These are phyloP conservation scores for Sebastes matsubarae DNA, from an alignment of 2,797 vertebrate species.

Conservation along the genomic window DNA sequence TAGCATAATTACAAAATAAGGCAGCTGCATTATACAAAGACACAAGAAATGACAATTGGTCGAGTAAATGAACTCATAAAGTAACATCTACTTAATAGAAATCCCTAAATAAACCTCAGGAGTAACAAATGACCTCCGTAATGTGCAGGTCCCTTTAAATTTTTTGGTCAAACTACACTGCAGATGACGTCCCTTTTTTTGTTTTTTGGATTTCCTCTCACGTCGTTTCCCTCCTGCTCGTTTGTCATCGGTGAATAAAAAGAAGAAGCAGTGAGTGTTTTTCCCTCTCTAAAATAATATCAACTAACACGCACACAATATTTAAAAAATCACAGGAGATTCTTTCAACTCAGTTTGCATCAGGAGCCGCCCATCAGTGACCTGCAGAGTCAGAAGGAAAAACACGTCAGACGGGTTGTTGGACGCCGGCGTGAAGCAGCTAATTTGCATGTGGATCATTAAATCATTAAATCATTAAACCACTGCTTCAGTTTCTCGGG, in stretches of 20 bases:
- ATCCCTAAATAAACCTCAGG: constrained; percentile 24
- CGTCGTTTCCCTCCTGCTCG: constrained; percentile 42
- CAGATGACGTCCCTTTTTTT: constrained; percentile 31
- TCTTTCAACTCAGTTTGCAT: constrained; percentile 57
- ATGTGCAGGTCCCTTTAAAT: constrained; percentile 41
- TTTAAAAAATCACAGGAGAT: constrained; percentile 72
- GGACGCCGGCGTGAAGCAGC: neutral
- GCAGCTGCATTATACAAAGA: constrained; percentile 44
- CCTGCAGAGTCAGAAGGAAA: constrained; percentile 56
- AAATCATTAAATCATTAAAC: neutral
- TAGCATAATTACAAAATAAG: constrained; percentile 53
- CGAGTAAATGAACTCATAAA: neutral
- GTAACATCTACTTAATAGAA: constrained; percentile 16
- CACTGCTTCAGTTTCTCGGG: neutral
- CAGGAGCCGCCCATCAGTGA: constrained; percentile 45
- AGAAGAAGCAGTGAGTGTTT: constrained; percentile 58
- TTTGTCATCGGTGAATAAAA: constrained; percentile 54
- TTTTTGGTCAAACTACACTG: constrained; percentile 38
- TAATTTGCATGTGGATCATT: neutral
- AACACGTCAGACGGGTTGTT: neutral
- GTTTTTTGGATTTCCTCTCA: constrained; percentile 12
- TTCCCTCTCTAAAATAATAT: constrained; percentile 72
- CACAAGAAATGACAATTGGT: constrained; percentile 14
- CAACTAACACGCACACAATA: constrained; percentile 54
- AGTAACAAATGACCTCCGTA: constrained; percentile 28